Percentiles rank a stretch among this genome's conserved stretches.
phyloP scores from a whole-genome alignment of 2,797 vertebrate species.

The Carapus acus region DNA sequence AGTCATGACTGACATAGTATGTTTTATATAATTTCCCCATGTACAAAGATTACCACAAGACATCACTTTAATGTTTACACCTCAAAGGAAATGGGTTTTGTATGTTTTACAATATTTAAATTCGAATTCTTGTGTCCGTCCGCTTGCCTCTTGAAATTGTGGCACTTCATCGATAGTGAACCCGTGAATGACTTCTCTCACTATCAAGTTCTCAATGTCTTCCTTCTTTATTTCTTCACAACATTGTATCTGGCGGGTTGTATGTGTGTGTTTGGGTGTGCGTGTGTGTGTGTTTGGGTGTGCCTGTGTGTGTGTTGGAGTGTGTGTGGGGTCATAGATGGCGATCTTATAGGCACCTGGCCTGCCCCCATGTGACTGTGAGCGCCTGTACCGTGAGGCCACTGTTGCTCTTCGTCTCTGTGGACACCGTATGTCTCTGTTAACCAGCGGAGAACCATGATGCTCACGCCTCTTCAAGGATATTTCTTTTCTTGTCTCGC shows the following conservation, averaged over 20 bases:
- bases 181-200: constrained; percentile 41
- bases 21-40: constrained; percentile 72
- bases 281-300: too few relatives aligned
- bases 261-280: too few relatives aligned
- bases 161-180: constrained; percentile 45
- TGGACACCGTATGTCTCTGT: constrained; percentile 43
- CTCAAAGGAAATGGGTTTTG: constrained; percentile 55
- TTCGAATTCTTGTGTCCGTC: constrained; percentile 42
- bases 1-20: constrained; percentile 64
- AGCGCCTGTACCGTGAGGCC: constrained; percentile 7
- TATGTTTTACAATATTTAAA: constrained; percentile 67
- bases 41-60: constrained; percentile 55
- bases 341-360: too few relatives aligned
- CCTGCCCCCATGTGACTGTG: constrained; percentile 26
- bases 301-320: too few relatives aligned
- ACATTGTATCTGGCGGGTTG: constrained; percentile 21
- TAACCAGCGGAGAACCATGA: constrained; percentile 28
- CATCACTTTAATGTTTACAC: constrained; percentile 71
- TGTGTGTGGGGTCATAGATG: too few relatives aligned
- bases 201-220: constrained; percentile 16
- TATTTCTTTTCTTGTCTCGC: constrained; percentile 59
- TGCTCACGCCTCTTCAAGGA: constrained; percentile 37
- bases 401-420: neutral
- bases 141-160: constrained; percentile 54
- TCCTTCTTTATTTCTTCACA: constrained; percentile 18